Percentiles rank a stretch among this genome's conserved stretches.
Conservation (phyloP, 2,888 invertebrate species). For the Magallana nippona region DNA sequence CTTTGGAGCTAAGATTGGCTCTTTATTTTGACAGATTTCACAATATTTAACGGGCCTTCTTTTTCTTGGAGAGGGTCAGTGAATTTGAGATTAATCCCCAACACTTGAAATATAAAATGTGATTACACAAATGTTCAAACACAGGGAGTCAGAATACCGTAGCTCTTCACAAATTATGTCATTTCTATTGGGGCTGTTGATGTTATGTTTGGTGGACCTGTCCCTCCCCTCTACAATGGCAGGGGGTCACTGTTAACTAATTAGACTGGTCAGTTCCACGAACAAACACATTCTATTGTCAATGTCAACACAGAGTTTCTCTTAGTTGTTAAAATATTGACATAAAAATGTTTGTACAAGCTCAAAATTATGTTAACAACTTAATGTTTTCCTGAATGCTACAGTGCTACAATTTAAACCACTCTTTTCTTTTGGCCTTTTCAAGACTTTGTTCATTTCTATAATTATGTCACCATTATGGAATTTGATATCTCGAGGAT, state of each 20-base stretch:
- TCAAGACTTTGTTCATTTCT: constrained; percentile 38
- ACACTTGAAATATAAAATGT: constrained; percentile 32
- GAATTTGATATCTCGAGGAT: constrained; percentile 41
- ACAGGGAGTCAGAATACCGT: not conserved
- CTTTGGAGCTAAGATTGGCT: not conserved
- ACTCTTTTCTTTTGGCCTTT: constrained; percentile 44
- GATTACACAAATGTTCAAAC: constrained; percentile 33
- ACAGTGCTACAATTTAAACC: constrained; percentile 36
- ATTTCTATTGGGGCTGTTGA: constrained; percentile 37
- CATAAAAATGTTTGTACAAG: constrained; percentile 48
- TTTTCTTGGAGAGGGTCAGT: not conserved
- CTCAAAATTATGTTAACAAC: constrained; percentile 49
- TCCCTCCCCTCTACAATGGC: constrained; percentile 45
- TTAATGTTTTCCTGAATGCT: constrained; percentile 52
- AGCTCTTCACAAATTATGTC: constrained; percentile 22
- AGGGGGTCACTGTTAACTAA: constrained; percentile 48
- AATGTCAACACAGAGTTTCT: constrained; percentile 53
- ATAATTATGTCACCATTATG: constrained; percentile 35
- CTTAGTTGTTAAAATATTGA: constrained; percentile 55
- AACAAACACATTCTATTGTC: constrained; percentile 49
- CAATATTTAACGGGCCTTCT: not conserved
- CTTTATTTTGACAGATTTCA: not conserved
- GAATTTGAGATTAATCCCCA: constrained; percentile 4
- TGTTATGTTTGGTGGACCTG: constrained; percentile 20
- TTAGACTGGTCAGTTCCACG: constrained; percentile 51